These are phyloP conservation scores for Cygnus olor DNA, from an alignment of 2,797 vertebrate genomes.

Conservation along the genomic window DNA sequence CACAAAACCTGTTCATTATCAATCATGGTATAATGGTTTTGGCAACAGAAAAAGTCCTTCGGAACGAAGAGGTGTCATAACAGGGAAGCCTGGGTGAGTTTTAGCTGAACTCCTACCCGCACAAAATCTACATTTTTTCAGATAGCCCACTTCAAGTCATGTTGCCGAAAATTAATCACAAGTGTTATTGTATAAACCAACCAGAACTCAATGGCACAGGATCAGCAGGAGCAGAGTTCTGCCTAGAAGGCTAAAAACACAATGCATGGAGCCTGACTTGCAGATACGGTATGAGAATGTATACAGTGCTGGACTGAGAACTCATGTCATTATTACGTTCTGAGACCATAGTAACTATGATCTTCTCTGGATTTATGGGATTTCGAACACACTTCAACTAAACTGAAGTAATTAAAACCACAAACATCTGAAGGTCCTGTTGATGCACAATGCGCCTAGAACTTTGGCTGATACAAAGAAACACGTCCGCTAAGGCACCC, in stretches of 20 bases:
- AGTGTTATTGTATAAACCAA: slow-evolving; percentile 13
- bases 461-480: slow-evolving; percentile 98
- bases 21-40: background rate
- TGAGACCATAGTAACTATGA: slow-evolving; percentile 16
- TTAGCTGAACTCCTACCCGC: slow-evolving; percentile 3
- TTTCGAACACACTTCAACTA: slow-evolving; percentile 66
- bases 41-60: slow-evolving; percentile 36
- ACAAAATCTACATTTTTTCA: background rate
- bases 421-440: slow-evolving; percentile 28
- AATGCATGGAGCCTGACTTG: background rate
- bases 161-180: background rate
- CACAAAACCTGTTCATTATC: slow-evolving; percentile 39
- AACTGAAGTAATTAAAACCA: slow-evolving; percentile 67
- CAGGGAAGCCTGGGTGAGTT: background rate
- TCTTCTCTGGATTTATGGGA: slow-evolving; percentile 39
- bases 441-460: slow-evolving; percentile 82
- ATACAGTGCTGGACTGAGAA: background rate
- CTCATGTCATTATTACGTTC: background rate
- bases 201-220: slow-evolving; percentile 4
- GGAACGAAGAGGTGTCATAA: background rate
- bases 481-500: slow-evolving; percentile 98
- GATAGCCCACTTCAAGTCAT: background rate
- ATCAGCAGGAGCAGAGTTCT: slow-evolving; percentile 44
- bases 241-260: background rate
- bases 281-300: background rate